Evolutionary conservation across 1,140 invertebrate species (phyloP), one percentile per base, ranked within the genome.

Genomic region (Anastrepha ludens): DNA sequence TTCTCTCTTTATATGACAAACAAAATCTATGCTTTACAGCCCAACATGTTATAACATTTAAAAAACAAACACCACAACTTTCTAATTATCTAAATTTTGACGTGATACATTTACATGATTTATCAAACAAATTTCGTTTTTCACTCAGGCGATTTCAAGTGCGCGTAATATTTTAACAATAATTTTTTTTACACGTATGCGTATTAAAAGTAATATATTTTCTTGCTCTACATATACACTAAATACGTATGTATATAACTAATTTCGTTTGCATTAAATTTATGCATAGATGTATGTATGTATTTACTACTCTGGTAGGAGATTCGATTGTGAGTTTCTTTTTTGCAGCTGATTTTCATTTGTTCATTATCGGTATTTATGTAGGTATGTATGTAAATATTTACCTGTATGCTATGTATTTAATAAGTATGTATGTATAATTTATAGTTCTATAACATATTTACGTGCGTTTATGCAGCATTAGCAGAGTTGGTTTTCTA

Each of bases 331-430:
- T 81, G 74, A 81, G 74, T 81, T 81, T 81, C 74, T 81, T 81
- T 81, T 81, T 81, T 81, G 74, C 47, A 81, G 74, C 74, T 81
- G 74, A 81, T 81, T 81, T 81, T 81, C 44, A 81, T n/a, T 81
- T 81, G 74, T 81, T 81, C n/a, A 81, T 29, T 81, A 81, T 29
- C 17, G 74, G 17, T 81, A 81, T 81, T 15, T 74, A 50, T 17
- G 7, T 74, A 47, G 17, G 70, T 74, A 74, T 74, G 44, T 81
- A n/a, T 81, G 41, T 13, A 47, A 74, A 17, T 47, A 74, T 74
- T 44, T 74, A 74, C 41, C 44, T 47, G 64, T 74, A 74, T 44
- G 67, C 67, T 67, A 74, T 74, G 67, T 74, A 41, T 29, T 29
- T 15, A n/a, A 9, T 74, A 29, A 41, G 64, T 67, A 20, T 67